Conservation (phyloP, 2,113 vertebrate species). For the Heptranchias perlo region DNA sequence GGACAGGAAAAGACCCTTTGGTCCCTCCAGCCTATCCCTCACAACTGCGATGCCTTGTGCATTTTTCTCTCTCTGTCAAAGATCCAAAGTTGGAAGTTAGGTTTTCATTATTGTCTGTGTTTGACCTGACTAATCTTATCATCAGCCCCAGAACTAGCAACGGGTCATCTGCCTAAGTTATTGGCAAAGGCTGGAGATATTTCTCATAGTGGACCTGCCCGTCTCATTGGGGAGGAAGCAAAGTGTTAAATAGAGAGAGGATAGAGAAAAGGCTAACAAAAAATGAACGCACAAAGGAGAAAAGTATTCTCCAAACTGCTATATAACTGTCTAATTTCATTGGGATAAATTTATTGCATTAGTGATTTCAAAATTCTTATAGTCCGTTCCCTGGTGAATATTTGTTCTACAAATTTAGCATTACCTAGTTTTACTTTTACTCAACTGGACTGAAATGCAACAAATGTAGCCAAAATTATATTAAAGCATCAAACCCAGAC, state of each 20-base stretch:
- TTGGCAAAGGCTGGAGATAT: not conserved
- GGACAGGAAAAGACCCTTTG: not conserved
- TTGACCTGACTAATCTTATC: not conserved
- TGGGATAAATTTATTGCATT: not conserved
- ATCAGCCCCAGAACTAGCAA: not conserved
- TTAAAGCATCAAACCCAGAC: not conserved
- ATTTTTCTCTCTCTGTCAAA: not conserved
- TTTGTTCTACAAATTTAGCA: not conserved
- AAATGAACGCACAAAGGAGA: not conserved
- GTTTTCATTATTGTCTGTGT: not conserved
- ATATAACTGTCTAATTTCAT: not conserved
- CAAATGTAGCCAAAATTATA: not conserved
- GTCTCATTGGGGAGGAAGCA: not conserved
- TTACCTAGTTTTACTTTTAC: not conserved
- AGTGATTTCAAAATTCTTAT: not conserved
- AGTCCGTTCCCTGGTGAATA: not conserved
- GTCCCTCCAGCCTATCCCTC: not conserved
- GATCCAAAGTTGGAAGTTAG: not conserved
- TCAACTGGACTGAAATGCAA: slow-evolving; percentile 14
- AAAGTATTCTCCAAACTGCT: not conserved
- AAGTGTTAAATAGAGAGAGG: not conserved
- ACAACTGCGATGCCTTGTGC: not conserved
- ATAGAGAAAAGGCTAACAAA: not conserved
- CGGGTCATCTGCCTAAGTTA: not conserved
- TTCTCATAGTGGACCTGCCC: not conserved